phyloP scores from a whole-genome alignment of 2,113 vertebrate genomes.

The Rhinichthys klamathensis region DNA sequence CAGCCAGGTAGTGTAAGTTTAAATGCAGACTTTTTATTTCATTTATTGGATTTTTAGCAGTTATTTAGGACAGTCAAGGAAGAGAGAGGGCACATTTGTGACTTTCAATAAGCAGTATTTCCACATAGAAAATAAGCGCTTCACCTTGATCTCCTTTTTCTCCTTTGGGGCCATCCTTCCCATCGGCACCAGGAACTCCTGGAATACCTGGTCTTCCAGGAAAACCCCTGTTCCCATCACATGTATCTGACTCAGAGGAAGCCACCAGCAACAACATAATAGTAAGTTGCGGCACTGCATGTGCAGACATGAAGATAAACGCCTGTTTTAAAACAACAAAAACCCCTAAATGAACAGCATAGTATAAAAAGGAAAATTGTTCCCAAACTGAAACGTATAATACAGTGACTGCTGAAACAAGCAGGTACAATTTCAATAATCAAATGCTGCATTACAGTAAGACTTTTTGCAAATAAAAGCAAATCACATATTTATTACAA shows the following conservation, averaged over 20 bases:
- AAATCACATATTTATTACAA: neutral
- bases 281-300: constrained; percentile 48
- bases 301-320: constrained; percentile 17
- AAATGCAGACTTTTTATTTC: neutral
- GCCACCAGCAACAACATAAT: constrained; percentile 56
- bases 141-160: constrained; percentile 78
- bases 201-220: constrained; percentile 81
- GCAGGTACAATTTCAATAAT: neutral
- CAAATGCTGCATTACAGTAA: neutral
- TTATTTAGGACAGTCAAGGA: neutral
- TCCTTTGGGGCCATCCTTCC: constrained; percentile 76
- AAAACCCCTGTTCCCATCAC: constrained; percentile 57
- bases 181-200: constrained; percentile 75
- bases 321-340: constrained; percentile 27
- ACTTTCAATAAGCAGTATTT: neutral
- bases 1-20: neutral
- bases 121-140: neutral
- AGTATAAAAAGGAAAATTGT: neutral
- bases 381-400: neutral
- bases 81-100: neutral
- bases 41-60: neutral
- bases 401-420: neutral
- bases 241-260: constrained; percentile 51
- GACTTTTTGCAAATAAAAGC: neutral
- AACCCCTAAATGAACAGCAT: neutral